A percentile compares a stretch with the other conserved stretches of the same genome.
Conservation (phyloP, 1,140 invertebrate genomes). For the Caenorhabditis remanei region DNA sequence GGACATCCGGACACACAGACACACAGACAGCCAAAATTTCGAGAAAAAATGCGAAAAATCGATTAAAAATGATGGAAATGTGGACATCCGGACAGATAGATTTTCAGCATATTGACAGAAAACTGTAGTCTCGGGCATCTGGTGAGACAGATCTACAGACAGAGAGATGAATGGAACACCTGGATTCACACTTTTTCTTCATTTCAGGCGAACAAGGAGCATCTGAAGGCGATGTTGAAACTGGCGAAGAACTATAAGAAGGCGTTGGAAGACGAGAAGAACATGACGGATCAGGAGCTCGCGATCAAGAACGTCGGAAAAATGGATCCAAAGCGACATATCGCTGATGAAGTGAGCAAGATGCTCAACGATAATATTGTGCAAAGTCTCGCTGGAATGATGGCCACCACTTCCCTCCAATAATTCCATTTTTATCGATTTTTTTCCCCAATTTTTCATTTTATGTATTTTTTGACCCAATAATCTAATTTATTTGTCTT, state of each 20-base stretch:
- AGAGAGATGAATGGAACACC: too few relatives aligned
- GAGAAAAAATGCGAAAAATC: too few relatives aligned
- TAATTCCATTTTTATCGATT: slow-evolving; percentile 4
- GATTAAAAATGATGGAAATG: too few relatives aligned
- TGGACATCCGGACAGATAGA: too few relatives aligned
- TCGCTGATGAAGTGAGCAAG: slow-evolving; percentile 93
- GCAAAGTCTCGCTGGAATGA: slow-evolving; percentile 97
- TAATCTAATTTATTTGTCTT: background rate
- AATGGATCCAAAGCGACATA: slow-evolving; percentile 98
- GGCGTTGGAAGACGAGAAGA: slow-evolving; percentile 98
- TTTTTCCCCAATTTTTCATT: background rate
- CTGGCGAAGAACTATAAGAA: slow-evolving; percentile 99
- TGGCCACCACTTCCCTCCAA: slow-evolving; percentile 86
- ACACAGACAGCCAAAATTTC: too few relatives aligned
- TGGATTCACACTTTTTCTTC: too few relatives aligned
- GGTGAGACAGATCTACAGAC: too few relatives aligned
- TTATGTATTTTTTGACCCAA: background rate
- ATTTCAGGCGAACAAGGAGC: slow-evolving; percentile 86
- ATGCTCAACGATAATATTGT: slow-evolving; percentile 98
- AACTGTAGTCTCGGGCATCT: too few relatives aligned
- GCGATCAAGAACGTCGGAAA: slow-evolving; percentile 99
- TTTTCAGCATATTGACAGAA: too few relatives aligned
- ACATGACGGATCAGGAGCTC: slow-evolving; percentile 99
- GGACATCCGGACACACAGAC: too few relatives aligned
- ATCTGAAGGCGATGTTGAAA: slow-evolving; percentile 95